Evolutionary conservation across 1,140 invertebrate genomes (phyloP).

Genomic region (Papilio glaucus): DNA sequence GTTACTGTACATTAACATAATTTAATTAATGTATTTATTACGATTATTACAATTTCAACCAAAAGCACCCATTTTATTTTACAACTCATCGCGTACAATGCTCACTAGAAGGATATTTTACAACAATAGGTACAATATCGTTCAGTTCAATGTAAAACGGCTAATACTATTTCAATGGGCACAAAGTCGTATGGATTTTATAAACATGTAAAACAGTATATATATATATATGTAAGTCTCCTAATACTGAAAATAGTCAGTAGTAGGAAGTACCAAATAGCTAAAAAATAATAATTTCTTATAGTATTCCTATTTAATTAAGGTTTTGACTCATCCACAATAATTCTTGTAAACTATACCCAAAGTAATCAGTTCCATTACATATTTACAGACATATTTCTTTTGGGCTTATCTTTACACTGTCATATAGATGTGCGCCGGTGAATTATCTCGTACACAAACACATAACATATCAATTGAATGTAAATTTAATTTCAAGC

Average conservation of each 20-base stretch:
- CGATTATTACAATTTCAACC: constrained; percentile 9
- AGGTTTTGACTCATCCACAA: background rate
- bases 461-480: background rate
- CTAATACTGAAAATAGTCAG: no score
- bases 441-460: background rate
- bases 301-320: background rate
- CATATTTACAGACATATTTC: background rate
- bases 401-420: background rate
- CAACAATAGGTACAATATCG: background rate
- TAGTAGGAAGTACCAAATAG: background rate
- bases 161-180: background rate
- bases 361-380: constrained; percentile 4
- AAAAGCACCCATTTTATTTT: constrained; percentile 15
- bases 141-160: background rate
- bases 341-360: background rate
- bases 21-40: background rate
- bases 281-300: background rate
- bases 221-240: no score
- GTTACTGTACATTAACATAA: no score
- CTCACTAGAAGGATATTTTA: background rate
- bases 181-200: background rate
- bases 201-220: background rate
- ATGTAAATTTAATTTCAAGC: background rate
- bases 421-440: background rate
- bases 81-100: constrained; percentile 1